These are phyloP conservation scores for Bryconaethiops microstoma DNA, from an alignment of 2,797 vertebrate genomes.

Conservation along the genomic window DNA sequence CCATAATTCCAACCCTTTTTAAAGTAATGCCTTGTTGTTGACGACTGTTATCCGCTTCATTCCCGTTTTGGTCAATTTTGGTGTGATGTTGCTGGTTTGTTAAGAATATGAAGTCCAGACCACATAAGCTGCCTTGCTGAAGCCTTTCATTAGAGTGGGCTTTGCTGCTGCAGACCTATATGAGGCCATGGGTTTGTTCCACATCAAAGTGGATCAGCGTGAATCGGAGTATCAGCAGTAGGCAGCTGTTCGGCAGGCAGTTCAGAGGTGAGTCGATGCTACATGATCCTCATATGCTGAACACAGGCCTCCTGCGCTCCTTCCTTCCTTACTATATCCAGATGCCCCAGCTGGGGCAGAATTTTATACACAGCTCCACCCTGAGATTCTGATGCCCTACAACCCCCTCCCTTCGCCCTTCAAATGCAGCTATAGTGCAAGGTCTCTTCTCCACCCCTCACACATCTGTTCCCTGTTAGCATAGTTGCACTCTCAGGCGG, in stretches of 20 bases:
- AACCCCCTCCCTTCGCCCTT: conserved; percentile 43
- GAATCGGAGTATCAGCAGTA: conserved; percentile 68
- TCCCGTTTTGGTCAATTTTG: background rate
- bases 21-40: background rate
- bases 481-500: conserved; percentile 66
- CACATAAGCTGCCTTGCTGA: conserved; percentile 18
- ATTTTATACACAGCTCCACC: conserved; percentile 55
- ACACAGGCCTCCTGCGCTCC: conserved; percentile 65
- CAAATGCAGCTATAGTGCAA: conserved; percentile 54
- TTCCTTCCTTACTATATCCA: conserved; percentile 75
- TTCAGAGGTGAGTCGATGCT: conserved; percentile 74
- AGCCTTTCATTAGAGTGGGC: conserved; percentile 28
- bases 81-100: background rate
- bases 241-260: conserved; percentile 72
- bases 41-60: background rate
- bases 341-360: conserved; percentile 60
- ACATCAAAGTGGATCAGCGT: conserved; percentile 75
- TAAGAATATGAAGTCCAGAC: conserved; percentile 7
- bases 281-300: conserved; percentile 74
- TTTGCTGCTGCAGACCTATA: conserved; percentile 45
- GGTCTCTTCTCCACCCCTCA: conserved; percentile 64
- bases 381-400: conserved; percentile 35
- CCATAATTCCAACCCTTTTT: no score
- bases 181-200: conserved; percentile 51
- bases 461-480: conserved; percentile 74